Conservation (phyloP, 1,140 invertebrate species). For the Pseudomyrmex concolor region DNA sequence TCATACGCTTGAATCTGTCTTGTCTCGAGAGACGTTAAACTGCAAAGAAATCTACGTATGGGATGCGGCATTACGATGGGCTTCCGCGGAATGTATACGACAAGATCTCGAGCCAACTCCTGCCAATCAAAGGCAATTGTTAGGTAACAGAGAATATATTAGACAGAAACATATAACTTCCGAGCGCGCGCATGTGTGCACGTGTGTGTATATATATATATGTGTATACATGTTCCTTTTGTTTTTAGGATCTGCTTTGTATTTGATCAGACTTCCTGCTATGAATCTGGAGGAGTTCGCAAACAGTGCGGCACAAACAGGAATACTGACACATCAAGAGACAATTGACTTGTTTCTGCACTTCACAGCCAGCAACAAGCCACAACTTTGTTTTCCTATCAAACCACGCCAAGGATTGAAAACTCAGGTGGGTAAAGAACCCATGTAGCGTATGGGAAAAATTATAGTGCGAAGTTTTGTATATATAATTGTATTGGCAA, state of each 20-base stretch:
- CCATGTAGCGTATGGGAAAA: conserved; percentile 2
- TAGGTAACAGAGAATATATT: conserved; percentile 71
- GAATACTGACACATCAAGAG: conserved; percentile 94
- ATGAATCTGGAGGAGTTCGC: conserved; percentile 97
- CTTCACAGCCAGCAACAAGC: conserved; percentile 93
- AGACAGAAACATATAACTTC: too few species aligned
- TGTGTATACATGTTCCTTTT: conserved; percentile 3
- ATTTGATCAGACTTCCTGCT: conserved; percentile 94
- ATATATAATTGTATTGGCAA: background rate
- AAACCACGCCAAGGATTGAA: conserved; percentile 94
- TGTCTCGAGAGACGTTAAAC: conserved; percentile 95
- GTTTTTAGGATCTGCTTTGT: conserved; percentile 91
- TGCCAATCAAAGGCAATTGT: conserved; percentile 85
- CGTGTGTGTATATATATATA: too few species aligned
- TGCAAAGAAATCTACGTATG: conserved; percentile 96
- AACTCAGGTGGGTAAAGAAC: conserved; percentile 88
- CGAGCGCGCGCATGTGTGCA: too few species aligned
- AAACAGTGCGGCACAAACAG: conserved; percentile 94
- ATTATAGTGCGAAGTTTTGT: background rate
- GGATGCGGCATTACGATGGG: conserved; percentile 96
- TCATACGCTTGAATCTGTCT: conserved; percentile 94
- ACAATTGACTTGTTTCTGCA: conserved; percentile 96
- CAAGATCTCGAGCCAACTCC: conserved; percentile 91
- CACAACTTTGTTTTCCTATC: conserved; percentile 91
- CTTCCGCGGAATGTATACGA: conserved; percentile 92